Percentiles rank a stretch among this genome's conserved stretches.
Conservation (phyloP, 1,140 invertebrate species). For the Myzus persicae region DNA sequence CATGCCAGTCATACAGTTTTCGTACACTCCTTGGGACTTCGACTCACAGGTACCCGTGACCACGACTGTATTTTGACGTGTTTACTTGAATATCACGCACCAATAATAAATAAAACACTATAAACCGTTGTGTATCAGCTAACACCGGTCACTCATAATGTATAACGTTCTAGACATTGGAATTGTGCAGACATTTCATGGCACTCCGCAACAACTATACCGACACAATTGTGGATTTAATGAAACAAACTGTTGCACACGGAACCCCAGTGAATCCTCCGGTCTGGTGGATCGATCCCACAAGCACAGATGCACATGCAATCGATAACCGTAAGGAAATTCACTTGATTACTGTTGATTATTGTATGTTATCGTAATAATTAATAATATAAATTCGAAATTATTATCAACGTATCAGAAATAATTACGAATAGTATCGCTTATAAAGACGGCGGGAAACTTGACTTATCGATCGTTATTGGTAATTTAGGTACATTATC, state of each 20-base stretch:
- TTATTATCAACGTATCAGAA: too few relatives aligned
- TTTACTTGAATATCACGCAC: too few relatives aligned
- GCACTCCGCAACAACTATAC: slow-evolving; percentile 75
- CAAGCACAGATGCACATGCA: slow-evolving; percentile 70
- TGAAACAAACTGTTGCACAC: slow-evolving; percentile 69
- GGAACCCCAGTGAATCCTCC: slow-evolving; percentile 85
- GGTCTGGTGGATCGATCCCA: slow-evolving; percentile 89
- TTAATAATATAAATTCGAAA: too few relatives aligned
- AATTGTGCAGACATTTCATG: slow-evolving; percentile 74
- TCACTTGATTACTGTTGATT: not conserved
- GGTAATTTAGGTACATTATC: too few relatives aligned
- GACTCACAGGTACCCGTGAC: slow-evolving; percentile 69
- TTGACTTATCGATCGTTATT: too few relatives aligned
- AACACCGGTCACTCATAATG: slow-evolving; percentile 32
- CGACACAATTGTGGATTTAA: slow-evolving; percentile 70
- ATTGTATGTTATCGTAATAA: too few relatives aligned
- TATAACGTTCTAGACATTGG: slow-evolving; percentile 67
- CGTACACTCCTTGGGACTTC: slow-evolving; percentile 87
- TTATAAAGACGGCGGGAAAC: too few relatives aligned
- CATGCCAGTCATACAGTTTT: slow-evolving; percentile 88
- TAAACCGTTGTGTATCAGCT: not conserved
- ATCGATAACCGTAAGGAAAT: slow-evolving; percentile 72
- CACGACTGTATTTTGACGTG: not conserved
- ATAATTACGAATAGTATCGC: too few relatives aligned
- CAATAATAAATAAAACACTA: not conserved